phyloP scores from a whole-genome alignment of 1,140 invertebrate species.

The Eurosta solidaginis region DNA sequence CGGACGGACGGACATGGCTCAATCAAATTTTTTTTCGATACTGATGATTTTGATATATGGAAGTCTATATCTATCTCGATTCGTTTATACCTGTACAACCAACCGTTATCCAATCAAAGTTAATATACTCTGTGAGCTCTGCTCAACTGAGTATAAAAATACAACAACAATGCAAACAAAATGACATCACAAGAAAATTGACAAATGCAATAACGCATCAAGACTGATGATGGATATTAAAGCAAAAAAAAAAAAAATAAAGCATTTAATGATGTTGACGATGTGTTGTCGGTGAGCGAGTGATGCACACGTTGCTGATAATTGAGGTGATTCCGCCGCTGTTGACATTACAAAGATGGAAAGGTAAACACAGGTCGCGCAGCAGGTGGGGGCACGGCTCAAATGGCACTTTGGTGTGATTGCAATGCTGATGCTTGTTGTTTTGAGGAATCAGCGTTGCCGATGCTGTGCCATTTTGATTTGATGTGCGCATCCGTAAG shows the following conservation, averaged over 20 bases:
- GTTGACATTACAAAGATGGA: conserved; percentile 16
- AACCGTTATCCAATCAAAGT: too few species aligned
- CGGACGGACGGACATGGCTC: too few species aligned
- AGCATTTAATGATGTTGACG: not conserved
- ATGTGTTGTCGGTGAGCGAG: not conserved
- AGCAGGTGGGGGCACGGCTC: not conserved
- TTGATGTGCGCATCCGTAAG: not conserved
- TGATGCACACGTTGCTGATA: not conserved
- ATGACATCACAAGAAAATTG: not conserved
- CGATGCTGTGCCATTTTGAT: not conserved
- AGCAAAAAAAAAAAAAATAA: too few species aligned
- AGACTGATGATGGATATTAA: not conserved
- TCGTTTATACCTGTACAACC: too few species aligned
- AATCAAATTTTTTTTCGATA: too few species aligned
- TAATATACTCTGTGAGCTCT: too few species aligned
- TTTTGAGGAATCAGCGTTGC: not conserved
- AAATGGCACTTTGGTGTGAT: not conserved
- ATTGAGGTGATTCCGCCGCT: conserved; percentile 1
- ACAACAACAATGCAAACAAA: too few species aligned
- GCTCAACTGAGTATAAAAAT: too few species aligned
- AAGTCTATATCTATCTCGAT: too few species aligned
- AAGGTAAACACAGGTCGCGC: not conserved
- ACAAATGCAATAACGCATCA: not conserved
- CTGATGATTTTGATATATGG: too few species aligned
- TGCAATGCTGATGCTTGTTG: not conserved